phyloP scores from a whole-genome alignment of 2,113 vertebrate genomes.

The Pungitius pungitius region DNA sequence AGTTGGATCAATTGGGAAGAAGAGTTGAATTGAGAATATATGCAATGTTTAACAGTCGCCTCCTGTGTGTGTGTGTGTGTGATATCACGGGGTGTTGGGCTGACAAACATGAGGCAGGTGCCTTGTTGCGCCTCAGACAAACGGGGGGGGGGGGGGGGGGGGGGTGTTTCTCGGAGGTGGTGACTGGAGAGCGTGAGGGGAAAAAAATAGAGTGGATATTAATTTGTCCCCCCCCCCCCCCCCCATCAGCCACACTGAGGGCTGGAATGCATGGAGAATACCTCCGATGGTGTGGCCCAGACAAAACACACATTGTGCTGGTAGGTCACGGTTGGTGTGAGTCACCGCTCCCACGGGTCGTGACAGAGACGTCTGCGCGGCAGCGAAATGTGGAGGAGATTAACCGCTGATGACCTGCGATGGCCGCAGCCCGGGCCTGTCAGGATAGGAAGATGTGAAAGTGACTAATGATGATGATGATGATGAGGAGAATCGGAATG shows the following conservation, averaged over 20 bases:
- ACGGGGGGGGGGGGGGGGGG: neutral
- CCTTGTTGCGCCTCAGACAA: conserved; percentile 41
- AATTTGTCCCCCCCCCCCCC: conserved; percentile 74
- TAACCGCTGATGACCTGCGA: conserved; percentile 70
- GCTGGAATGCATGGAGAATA: conserved; percentile 79
- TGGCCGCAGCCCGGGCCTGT: conserved; percentile 36
- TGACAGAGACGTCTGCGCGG: conserved; percentile 75
- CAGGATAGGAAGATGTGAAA: conserved; percentile 62
- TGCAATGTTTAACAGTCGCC: too few species aligned
- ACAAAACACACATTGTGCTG: conserved; percentile 82
- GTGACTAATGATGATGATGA: conserved; percentile 69
- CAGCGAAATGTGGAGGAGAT: conserved; percentile 76
- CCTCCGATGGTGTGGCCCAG: conserved; percentile 69
- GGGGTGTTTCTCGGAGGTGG: neutral
- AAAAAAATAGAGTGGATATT: conserved; percentile 68
- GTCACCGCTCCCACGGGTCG: conserved; percentile 69
- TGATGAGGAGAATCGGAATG: conserved; percentile 55
- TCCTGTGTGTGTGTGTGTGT: neutral
- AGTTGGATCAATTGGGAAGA: neutral
- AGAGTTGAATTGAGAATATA: neutral
- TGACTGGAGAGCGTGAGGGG: conserved; percentile 34
- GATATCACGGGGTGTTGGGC: conserved; percentile 24
- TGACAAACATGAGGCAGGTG: conserved; percentile 79
- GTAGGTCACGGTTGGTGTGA: conserved; percentile 76
- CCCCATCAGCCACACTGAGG: conserved; percentile 69